Evolutionary conservation across 2,113 vertebrate genomes (phyloP), one percentile per base, ranked within the genome.

Genomic region (Anguilla rostrata): DNA sequence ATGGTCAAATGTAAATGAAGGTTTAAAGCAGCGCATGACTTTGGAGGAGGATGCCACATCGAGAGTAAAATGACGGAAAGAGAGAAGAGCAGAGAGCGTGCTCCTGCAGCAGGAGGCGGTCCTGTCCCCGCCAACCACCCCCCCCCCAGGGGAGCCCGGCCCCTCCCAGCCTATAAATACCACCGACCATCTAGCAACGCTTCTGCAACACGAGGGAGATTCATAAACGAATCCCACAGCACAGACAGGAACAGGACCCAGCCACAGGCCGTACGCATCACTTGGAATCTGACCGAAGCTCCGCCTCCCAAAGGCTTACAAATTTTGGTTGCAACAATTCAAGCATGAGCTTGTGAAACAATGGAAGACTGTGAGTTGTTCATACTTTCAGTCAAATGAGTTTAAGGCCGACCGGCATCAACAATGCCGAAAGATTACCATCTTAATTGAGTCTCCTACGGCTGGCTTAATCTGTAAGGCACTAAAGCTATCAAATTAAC

Each of bases 401-500:
- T 66, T 66, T 26, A 66, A 66, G 60, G 60, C 60, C 2, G 60
- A 66, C 7, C 22, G 60, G 26, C 22, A 26, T 66, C 22, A 66
- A 66, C 60, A 3, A 20, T 26, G 22, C 60, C 7, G 60, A 66
- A 26, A 66, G 22, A 66, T 66, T 5, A 26, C 9, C 60, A 66
- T 26, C 49, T 53, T 53, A 53, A 53, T 53, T 53, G 18, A 85
- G 40, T 18, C 40, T 41, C 39, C 26, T 83, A 53, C 63, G 41
- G 84, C 71, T 29, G 11, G 5, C 29, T 41, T 0, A 80, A 39
- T 80, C 29, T 39, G 29, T 53, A 26, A 79, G 29, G 46, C 49
- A 85, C 43, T 53, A 39, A 71, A 78, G 84, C 29, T 85, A 43
- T 80, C 16, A 40, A 80, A 85, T 85, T 85, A 85, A 39, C n/a